Base-by-base conservation (phyloP, 2,113 vertebrate genomes). In the Rynchops niger region DNA sequence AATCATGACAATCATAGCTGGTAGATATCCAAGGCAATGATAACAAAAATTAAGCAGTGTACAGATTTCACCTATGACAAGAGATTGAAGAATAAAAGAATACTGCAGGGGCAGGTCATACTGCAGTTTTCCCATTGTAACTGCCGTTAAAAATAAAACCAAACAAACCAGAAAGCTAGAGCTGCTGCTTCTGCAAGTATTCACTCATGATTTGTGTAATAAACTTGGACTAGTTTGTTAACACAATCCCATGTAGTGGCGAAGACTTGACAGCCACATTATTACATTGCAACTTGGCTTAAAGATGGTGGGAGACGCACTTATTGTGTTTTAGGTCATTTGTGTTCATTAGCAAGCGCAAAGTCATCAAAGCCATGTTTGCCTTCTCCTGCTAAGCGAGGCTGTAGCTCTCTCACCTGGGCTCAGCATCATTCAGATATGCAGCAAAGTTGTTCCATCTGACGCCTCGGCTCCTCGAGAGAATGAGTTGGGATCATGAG, bases 261-360 rank as follows among this genome's bases (percentile, higher is more conserved):
- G 65, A 94, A 52, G 67, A 71, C 88, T 96, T 96, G 87, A 80
- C 93, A 95, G 80, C 53, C 72, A 80, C 50, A 72, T 96, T 92
- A 98, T 97, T 96, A 97, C 96, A 72, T 40, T 8, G n/a, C 49
- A 96, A 43, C 92, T 97, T 94, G 84, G 83, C 97, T 98, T 97
- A 97, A 97, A 97, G 83, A 50, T 61, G 97, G 95, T 95, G 78
- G 94, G 95, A 96, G 95, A 97, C 40, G 0, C 77, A 86, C 91
- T 98, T 96, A 97, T 98, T 98, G 98, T 98, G 97, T 94, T 98
- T 96, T 83, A 80, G 96, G 97, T 98, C 98, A 98, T 98, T 98
- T 98, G 97, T 96, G 96, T 38, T 96, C 94, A 97, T 97, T 96
- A 98, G 93, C 96, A 95, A 97, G 95, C 22, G n/a, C 86, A 84